phyloP scores from a whole-genome alignment of 2,113 vertebrate species.

The Ceyx margarethae region DNA sequence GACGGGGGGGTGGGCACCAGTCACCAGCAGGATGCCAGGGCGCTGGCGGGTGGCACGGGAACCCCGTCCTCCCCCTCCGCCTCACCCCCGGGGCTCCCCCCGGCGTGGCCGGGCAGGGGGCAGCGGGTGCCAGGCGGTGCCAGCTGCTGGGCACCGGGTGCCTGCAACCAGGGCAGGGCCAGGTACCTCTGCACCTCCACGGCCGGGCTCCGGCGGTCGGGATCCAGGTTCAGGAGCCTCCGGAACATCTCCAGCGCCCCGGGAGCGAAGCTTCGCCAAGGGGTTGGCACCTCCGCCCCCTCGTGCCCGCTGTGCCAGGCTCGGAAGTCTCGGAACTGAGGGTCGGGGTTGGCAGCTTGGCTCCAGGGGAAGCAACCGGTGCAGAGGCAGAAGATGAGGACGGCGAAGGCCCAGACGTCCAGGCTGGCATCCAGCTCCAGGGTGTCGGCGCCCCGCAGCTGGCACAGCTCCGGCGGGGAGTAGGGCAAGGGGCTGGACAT shows the following conservation, averaged over 20 bases:
- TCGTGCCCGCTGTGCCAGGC: conserved; percentile 77
- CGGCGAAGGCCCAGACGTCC: conserved; percentile 88
- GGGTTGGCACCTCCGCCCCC: conserved; percentile 45
- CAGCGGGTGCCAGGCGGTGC: rapidly evolving
- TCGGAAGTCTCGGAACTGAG: conserved; percentile 75
- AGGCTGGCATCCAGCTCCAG: conserved; percentile 82
- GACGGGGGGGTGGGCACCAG: neutral
- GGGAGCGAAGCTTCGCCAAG: conserved; percentile 77
- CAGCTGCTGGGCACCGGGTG: neutral
- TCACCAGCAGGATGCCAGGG: neutral
- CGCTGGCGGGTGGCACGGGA: rapidly evolving
- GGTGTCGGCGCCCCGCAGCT: conserved; percentile 29
- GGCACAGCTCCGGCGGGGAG: conserved; percentile 83
- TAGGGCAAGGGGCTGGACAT: conserved; percentile 85
- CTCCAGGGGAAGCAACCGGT: conserved; percentile 88
- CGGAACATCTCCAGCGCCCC: conserved; percentile 78
- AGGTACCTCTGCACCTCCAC: conserved; percentile 78
- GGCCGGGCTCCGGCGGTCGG: conserved; percentile 75
- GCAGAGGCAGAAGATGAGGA: conserved; percentile 84
- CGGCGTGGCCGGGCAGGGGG: rapidly evolving
- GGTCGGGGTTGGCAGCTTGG: conserved; percentile 77
- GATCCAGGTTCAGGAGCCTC: conserved; percentile 81
- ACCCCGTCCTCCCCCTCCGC: neutral
- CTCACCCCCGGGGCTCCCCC: neutral
- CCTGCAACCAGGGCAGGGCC: conserved; percentile 36